Evolutionary conservation across 92 coral and sea anemone species (phyloP), one percentile per base, ranked within the genome.

Genomic region (Paramuricea clavata): DNA sequence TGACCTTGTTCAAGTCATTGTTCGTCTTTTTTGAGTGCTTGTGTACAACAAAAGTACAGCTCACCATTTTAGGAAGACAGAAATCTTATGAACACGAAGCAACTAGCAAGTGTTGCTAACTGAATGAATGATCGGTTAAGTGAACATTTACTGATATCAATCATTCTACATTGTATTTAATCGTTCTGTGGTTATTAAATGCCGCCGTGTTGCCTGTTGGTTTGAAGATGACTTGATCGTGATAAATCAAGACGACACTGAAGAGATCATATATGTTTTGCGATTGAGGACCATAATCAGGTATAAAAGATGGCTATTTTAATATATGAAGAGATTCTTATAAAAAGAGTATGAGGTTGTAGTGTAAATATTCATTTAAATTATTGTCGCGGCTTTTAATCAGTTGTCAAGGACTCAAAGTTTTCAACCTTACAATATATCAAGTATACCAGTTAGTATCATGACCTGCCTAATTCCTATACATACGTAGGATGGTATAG

Each of bases 1-100:
- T 36, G 59, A 76, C 11, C 68, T 76, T 76, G 68, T 74, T 47
- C 35, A 28, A 1, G 28, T 3, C 72, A 65, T 65, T 65, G 70
- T 25, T 23, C 70, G 34, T 62, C 34, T 62, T 22, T 10, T 11
- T 28, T 27, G 72, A 65, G 41, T 65, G 62, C 62, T 54, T 9
- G 62, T 21, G 72, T 65, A 27, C 36, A 6, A 65, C 6, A 33
- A 13, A 65, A 26, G 39, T 33, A 13, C 36, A 65, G 2, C 39
- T 65, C 36, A 19, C 6, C 41, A 31, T 28, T 4, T 30, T 12
- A 28, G 39, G 28, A 33, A 5, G 22, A 11, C 22, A 65, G 35
- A 5, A 62, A 50, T 19, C 21, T 25, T 0, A 6, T 22, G 11
- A 8, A 25, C 8, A 15, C 28, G 41, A 65, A 65, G 28, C 35